Evolutionary conservation across 2,113 vertebrate genomes (phyloP), one percentile per base, ranked within the genome.

Genomic region (Ploceus nigricollis): DNA sequence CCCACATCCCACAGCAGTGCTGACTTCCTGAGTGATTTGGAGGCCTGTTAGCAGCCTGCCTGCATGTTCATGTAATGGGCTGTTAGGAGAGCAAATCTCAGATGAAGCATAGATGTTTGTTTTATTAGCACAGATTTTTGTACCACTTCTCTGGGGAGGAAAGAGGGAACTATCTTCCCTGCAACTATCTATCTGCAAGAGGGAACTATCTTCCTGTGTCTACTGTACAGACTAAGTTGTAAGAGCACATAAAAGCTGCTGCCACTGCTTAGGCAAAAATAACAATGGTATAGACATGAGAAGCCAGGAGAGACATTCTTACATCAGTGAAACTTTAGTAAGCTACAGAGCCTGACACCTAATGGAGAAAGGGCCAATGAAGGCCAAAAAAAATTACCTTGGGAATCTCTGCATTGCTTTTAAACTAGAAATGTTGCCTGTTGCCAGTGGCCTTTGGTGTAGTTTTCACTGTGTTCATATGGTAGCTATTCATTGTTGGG

Each of bases 401-500:
- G 58, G 21, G 48, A 85, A 88, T 77, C 82, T 79, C 82, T 35
- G 35, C 6, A 3, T 65, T 91, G 31, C 60, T 14, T 93, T 85
- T 90, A 84, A 93, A 81, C 35, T 61, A 66, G 31, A 92, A 93
- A 44, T 13, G 30, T 71, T 95, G 68, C 76, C 70, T 86, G 51
- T 88, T 96, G 90, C 69, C 72, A 69, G 51, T 82, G 61, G 80
- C 61, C 76, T 94, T 97, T 94, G 94, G 87, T 90, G 70, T 87
- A 42, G 87, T 96, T 95, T 94, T 93, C 89, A 76, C 89, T 73
- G 58, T 93, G 93, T 97, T 97, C 82, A 61, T 88, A 93, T 92
- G 96, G 95, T 96, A 93, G 90, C 92, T 97, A 97, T 97, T 98
- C 97, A 97, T 97, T 98, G 80, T 88, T 93, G 91, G 94, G 94